These are phyloP conservation scores for Chalcosyrphus nemorum DNA, from an alignment of 2,888 invertebrate genomes.

Conservation along the genomic window DNA sequence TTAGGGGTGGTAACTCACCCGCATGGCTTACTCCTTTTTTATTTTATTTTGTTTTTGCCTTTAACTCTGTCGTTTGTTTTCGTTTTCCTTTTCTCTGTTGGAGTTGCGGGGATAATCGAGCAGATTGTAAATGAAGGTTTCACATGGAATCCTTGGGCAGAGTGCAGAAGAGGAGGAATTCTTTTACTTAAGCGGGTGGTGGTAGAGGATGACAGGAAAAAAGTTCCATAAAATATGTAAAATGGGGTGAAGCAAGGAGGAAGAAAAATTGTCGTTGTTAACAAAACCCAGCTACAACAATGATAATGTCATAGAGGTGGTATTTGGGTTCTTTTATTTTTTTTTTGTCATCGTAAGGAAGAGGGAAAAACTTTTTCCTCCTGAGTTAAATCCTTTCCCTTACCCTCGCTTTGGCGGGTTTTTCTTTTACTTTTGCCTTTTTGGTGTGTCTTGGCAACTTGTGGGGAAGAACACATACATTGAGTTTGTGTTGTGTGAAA, in stretches of 20 bases:
- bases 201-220: constrained; percentile 27
- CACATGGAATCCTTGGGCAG: constrained; percentile 14
- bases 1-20: constrained; percentile 42
- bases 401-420: constrained; percentile 40
- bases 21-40: neutral
- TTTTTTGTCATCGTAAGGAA: neutral
- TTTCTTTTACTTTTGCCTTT: constrained; percentile 7
- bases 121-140: constrained; percentile 71
- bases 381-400: constrained; percentile 43
- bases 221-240: constrained; percentile 54
- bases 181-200: constrained; percentile 32
- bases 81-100: constrained; percentile 9
- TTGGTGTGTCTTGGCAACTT: constrained; percentile 52
- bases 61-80: constrained; percentile 29
- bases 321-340: no score
- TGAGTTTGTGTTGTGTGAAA: constrained; percentile 43
- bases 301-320: constrained; percentile 69
- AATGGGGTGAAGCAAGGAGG: neutral
- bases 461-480: neutral
- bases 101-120: constrained; percentile 68
- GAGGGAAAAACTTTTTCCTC: constrained; percentile 56
- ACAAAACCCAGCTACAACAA: constrained; percentile 72
- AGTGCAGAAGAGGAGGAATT: neutral
- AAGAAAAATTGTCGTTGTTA: constrained; percentile 67
- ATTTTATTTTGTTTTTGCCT: neutral